phyloP scores from a whole-genome alignment of 53 echinoderm and acorn worm genomes.

The Holothuria scabra region DNA sequence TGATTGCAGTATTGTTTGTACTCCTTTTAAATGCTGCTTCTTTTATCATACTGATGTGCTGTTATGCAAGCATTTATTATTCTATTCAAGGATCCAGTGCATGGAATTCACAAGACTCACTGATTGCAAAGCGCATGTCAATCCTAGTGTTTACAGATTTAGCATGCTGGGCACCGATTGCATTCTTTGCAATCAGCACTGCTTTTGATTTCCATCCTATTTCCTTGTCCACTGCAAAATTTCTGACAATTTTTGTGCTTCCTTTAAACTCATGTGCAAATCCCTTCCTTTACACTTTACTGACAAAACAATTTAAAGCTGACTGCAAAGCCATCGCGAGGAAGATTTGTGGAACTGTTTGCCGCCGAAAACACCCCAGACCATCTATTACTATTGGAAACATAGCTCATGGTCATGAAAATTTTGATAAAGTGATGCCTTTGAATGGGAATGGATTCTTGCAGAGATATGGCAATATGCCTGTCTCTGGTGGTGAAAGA shows the following conservation, averaged over 20 bases:
- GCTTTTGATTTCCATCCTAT: slow-evolving; percentile 66
- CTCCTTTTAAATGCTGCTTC: slow-evolving; percentile 76
- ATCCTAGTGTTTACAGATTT: slow-evolving; percentile 94
- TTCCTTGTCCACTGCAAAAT: slow-evolving; percentile 78
- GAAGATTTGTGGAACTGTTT: slow-evolving; percentile 56
- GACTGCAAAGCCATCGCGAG: slow-evolving; percentile 71
- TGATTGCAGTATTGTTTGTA: slow-evolving; percentile 61
- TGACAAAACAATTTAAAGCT: slow-evolving; percentile 97
- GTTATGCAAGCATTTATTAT: slow-evolving; percentile 87
- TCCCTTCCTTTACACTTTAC: slow-evolving; percentile 88
- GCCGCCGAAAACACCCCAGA: slow-evolving; percentile 53
- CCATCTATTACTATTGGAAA: slow-evolving; percentile 64
- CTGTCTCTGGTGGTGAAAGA: slow-evolving; percentile 13
- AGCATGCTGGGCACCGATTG: slow-evolving; percentile 90
- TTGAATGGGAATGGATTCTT: slow-evolving; percentile 26
- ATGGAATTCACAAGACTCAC: slow-evolving; percentile 93
- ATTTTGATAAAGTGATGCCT: slow-evolving; percentile 38
- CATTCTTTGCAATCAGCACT: slow-evolving; percentile 81
- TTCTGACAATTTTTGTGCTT: slow-evolving; percentile 82
- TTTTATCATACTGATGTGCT: slow-evolving; percentile 78
- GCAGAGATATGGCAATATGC: slow-evolving; percentile 44
- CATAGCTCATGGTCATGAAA: slow-evolving; percentile 42
- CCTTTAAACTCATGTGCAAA: slow-evolving; percentile 92
- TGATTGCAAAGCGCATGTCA: slow-evolving; percentile 89
- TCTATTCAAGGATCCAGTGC: slow-evolving; percentile 91